phyloP scores from a whole-genome alignment of 2,888 invertebrate genomes.

The Oscheius myriophilus region DNA sequence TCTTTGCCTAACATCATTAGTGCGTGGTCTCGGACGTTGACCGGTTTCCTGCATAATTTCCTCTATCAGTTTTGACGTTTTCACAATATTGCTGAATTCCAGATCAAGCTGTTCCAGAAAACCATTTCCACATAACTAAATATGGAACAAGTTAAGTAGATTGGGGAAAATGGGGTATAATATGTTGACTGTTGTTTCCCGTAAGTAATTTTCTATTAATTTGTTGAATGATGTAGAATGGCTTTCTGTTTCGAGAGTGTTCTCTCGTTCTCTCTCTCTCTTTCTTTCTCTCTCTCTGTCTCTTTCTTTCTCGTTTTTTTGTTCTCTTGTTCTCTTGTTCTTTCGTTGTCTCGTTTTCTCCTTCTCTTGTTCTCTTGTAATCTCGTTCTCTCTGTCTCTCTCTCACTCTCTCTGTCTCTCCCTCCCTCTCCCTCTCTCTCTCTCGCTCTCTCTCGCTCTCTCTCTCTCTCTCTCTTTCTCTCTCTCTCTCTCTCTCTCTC shows the following conservation, averaged over 20 bases:
- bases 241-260: background rate
- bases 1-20: too few species aligned
- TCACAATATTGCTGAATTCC: background rate
- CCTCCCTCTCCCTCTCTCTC: background rate
- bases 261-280: slow-evolving; percentile 2
- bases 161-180: too few species aligned
- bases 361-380: too few species aligned
- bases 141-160: background rate
- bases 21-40: too few species aligned
- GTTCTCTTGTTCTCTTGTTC: background rate
- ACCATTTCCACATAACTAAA: background rate
- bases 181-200: too few species aligned
- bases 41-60: too few species aligned
- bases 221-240: background rate
- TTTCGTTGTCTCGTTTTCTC: background rate
- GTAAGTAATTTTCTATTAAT: too few species aligned
- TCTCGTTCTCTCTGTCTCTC: background rate
- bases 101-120: slow-evolving; percentile 8
- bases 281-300: background rate
- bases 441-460: background rate
- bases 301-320: background rate
- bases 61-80: background rate
- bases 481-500: background rate
- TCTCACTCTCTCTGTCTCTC: background rate
- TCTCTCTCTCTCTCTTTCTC: background rate